Percentiles rank a stretch among this genome's conserved stretches.
Evolutionary conservation across 2,113 vertebrate genomes (phyloP).

Genomic region (Lepus europaeus): DNA sequence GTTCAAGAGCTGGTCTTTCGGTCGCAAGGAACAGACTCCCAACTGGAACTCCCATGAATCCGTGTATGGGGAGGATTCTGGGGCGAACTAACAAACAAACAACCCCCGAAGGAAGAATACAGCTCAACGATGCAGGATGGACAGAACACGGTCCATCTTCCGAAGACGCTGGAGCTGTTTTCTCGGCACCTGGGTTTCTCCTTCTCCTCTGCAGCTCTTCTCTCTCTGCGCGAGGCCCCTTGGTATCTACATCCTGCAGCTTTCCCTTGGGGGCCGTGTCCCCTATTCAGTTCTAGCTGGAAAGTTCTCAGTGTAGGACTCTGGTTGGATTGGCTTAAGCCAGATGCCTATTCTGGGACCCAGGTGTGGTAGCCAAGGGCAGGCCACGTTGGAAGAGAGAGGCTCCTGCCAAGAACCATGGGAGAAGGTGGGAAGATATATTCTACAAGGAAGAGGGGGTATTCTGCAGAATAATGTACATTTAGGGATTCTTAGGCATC

Average conservation of each 20-base stretch:
- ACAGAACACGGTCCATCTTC: neutral
- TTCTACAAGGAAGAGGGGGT: neutral
- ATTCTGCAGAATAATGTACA: neutral
- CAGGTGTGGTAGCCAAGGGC: too few relatives aligned
- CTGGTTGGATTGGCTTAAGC: neutral
- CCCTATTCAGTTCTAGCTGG: neutral
- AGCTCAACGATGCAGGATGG: neutral
- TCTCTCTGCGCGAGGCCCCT: neutral
- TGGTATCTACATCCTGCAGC: neutral
- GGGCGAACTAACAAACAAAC: neutral
- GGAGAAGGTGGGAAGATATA: neutral
- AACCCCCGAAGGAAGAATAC: neutral
- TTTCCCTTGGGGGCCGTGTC: neutral
- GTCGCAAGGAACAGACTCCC: neutral
- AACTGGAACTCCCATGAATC: neutral
- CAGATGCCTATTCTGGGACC: neutral
- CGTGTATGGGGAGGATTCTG: neutral
- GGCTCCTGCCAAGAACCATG: neutral
- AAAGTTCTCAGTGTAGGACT: neutral
- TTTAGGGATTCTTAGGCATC: neutral
- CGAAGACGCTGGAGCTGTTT: accelerated
- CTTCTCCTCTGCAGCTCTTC: accelerated
- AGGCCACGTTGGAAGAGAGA: neutral
- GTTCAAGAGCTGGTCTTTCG: neutral
- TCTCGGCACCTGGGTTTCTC: neutral